Evolutionary conservation across 2,113 vertebrate species (phyloP), one percentile per base, ranked within the genome.

Genomic region (Alexandromys fortis): DNA sequence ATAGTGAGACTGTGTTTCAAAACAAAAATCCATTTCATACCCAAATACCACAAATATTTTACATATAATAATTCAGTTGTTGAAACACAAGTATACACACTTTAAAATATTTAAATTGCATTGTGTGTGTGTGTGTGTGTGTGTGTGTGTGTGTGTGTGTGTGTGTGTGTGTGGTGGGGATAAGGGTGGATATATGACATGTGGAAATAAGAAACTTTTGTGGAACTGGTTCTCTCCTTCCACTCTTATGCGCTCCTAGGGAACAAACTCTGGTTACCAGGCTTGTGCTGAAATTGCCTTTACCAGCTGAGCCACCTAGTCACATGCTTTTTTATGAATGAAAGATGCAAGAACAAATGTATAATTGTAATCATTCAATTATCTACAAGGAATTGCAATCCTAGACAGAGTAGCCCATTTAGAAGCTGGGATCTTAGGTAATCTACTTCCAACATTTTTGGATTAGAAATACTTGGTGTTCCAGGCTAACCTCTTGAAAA

Each of bases 291-390:
- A n/a, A 38, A 82, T 35, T 58, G 5, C 21, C 21, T 82, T 58
- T 38, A 38, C 70, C 3, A 26, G 21, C 10, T 58, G 35, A 82
- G 5, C 12, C 10, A 26, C 52, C 35, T 82, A 26, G 79, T 58
- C 26, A 35, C 6, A 65, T 10, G 7, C 14, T 67, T 95, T 85
- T 63, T 82, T 55, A 83, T 21, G n/a, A 94, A 35, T 38, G 14
- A 24, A n/a, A 89, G 67, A 68, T 61, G 78, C 38, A 93, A 93
- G 87, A 82, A 89, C 72, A 91, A 91, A 67, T 7, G 13, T 33
- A 81, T 0, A 21, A n/a, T 3, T 79, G 1, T 30, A 78, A 73
- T 55, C 52, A 73, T 73, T 83, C 21, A 47, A 58, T 86, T 61
- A 67, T 28, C 26, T 90, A 38, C 17, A 49, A 92, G 42, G 77